Conservation (phyloP, 1,140 invertebrate genomes). For the Sitodiplosis mosellana region DNA sequence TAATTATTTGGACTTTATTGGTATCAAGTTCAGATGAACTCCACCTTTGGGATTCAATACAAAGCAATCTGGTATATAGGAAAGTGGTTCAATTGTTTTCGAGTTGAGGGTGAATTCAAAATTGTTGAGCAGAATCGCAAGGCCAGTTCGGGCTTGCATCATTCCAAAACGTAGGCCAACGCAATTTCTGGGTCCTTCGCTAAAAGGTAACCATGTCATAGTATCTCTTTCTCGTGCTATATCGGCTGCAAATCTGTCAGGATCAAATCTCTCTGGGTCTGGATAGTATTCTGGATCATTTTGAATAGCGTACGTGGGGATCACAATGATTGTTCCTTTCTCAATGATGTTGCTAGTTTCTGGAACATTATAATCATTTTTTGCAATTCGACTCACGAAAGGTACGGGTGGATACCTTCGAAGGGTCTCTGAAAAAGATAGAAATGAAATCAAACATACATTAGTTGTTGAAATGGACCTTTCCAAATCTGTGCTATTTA, state of each 20-base stretch:
- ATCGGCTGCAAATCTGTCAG: conserved; percentile 19
- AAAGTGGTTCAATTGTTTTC: no score
- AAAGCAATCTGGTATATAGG: no score
- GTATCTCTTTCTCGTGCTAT: no score
- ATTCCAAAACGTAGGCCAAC: no score
- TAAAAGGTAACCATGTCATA: no score
- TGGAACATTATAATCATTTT: conserved; percentile 18
- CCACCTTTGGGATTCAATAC: no score
- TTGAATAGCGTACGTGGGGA: conserved; percentile 22
- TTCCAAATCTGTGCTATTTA: background rate
- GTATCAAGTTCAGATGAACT: no score
- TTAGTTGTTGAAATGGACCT: background rate
- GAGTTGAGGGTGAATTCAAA: no score
- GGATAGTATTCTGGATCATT: conserved; percentile 31
- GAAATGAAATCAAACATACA: background rate
- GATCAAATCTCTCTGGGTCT: conserved; percentile 35
- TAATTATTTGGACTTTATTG: no score
- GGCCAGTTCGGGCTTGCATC: no score
- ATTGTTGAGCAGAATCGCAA: no score
- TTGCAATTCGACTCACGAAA: conserved; percentile 7
- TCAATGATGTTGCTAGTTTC: conserved; percentile 10
- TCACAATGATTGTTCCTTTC: conserved; percentile 19
- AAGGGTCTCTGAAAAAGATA: conserved; percentile 2
- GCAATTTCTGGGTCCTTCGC: no score
- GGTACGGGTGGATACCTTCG: conserved; percentile 18